These are phyloP conservation scores for Gymnarchus niloticus DNA, from an alignment of 2,113 vertebrate genomes.

Conservation along the genomic window DNA sequence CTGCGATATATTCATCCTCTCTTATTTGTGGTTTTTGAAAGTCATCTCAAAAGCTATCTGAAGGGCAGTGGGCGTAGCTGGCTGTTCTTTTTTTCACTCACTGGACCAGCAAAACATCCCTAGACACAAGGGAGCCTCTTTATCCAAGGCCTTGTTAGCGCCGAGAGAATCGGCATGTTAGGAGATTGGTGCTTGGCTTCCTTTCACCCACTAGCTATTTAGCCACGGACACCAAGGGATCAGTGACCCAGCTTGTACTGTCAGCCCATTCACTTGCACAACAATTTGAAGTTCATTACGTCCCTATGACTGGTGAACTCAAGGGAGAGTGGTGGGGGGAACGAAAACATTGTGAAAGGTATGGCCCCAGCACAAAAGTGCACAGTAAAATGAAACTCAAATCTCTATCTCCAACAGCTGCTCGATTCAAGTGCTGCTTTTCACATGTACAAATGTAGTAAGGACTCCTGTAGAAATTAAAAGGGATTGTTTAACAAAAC, in stretches of 20 bases:
- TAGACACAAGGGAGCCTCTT: slow-evolving; percentile 43
- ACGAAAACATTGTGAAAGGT: neutral
- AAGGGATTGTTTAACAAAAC: neutral
- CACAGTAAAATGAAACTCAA: neutral
- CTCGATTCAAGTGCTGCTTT: neutral
- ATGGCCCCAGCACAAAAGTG: neutral
- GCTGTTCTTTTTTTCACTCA: slow-evolving; percentile 34
- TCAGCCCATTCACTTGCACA: slow-evolving; percentile 10
- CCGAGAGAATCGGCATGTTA: neutral
- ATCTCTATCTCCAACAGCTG: neutral
- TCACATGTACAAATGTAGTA: neutral
- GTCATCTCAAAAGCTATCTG: slow-evolving; percentile 48
- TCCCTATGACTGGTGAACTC: neutral
- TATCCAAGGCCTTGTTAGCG: slow-evolving; percentile 19
- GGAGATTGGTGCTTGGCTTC: neutral
- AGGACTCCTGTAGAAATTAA: neutral
- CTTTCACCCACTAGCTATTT: neutral
- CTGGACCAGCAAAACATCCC: slow-evolving; percentile 27
- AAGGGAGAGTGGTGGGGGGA: neutral
- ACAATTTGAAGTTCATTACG: slow-evolving; percentile 17
- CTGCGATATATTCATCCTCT: slow-evolving; percentile 56
- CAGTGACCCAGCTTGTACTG: slow-evolving; percentile 16
- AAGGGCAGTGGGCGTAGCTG: slow-evolving; percentile 42
- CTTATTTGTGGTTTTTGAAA: slow-evolving; percentile 50
- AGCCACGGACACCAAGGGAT: neutral